A percentile compares a stretch with the other conserved stretches of the same genome.
Conservation (phyloP, 2,113 vertebrate genomes). For the Hymenochirus boettgeri region DNA sequence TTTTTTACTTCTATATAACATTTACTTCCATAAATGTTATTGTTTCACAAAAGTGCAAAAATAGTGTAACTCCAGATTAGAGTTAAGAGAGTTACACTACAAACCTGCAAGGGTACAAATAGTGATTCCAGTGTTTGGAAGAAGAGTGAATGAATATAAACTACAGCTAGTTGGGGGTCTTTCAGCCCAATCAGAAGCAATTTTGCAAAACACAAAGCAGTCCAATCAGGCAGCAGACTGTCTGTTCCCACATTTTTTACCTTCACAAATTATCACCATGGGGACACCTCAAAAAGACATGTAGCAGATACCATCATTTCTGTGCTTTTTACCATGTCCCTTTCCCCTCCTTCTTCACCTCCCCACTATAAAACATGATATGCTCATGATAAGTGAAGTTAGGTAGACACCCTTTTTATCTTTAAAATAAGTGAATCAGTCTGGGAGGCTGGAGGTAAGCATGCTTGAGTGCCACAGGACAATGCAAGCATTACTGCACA, state of each 20-base stretch:
- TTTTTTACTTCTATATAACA: slow-evolving; percentile 8
- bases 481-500: slow-evolving; percentile 58
- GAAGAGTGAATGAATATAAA: slow-evolving; percentile 96
- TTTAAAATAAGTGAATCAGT: slow-evolving; percentile 50
- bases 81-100: slow-evolving; percentile 60
- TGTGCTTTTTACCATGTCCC: slow-evolving; percentile 55
- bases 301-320: slow-evolving; percentile 75
- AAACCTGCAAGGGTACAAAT: slow-evolving; percentile 56
- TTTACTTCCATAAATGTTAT: too few species aligned
- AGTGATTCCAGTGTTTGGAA: slow-evolving; percentile 57
- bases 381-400: slow-evolving; percentile 51
- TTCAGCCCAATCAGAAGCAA: slow-evolving; percentile 98
- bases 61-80: not conserved
- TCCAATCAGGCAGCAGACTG: slow-evolving; percentile 87
- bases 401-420: slow-evolving; percentile 48
- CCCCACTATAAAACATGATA: slow-evolving; percentile 44
- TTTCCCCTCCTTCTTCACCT: slow-evolving; percentile 15
- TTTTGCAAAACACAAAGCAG: slow-evolving; percentile 90
- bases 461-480: slow-evolving; percentile 65
- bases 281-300: slow-evolving; percentile 83
- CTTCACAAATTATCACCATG: slow-evolving; percentile 95
- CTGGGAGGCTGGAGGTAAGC: slow-evolving; percentile 55
- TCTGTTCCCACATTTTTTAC: slow-evolving; percentile 95
- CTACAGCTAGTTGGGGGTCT: slow-evolving; percentile 87
- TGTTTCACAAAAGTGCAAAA: not conserved